These are phyloP conservation scores for Darevskia mixta DNA, from an alignment of 2,797 vertebrate species.

Conservation along the genomic window DNA sequence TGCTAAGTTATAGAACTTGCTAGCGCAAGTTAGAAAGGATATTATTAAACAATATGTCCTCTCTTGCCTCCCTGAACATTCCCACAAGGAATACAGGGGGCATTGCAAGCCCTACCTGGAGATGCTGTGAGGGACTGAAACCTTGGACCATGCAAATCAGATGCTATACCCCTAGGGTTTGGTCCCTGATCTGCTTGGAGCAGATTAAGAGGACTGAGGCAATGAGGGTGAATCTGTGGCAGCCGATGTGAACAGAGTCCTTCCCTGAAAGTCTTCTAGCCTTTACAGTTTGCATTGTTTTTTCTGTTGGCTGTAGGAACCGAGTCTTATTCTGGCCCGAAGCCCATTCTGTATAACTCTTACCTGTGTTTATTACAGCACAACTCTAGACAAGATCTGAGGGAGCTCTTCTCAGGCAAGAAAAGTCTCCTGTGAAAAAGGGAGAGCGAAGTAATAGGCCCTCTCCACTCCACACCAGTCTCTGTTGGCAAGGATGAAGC, in stretches of 20 bases:
- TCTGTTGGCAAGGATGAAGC: slow-evolving; percentile 30
- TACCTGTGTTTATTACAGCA: neutral
- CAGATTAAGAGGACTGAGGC: too few relatives aligned
- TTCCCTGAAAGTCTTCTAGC: neutral
- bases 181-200: too few relatives aligned
- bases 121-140: too few relatives aligned
- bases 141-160: too few relatives aligned
- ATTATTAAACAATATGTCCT: too few relatives aligned
- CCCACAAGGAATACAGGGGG: too few relatives aligned
- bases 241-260: neutral
- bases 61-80: too few relatives aligned
- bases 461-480: neutral
- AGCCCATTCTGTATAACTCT: neutral
- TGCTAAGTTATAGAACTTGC: too few relatives aligned
- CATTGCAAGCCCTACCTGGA: too few relatives aligned
- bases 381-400: neutral
- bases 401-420: neutral
- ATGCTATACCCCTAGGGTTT: too few relatives aligned
- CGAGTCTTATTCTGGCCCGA: neutral
- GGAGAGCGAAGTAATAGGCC: neutral
- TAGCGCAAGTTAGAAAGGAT: too few relatives aligned
- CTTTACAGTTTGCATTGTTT: neutral
- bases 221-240: neutral
- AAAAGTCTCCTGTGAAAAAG: neutral
- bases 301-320: neutral